Percentiles rank a stretch among this genome's conserved stretches.
Evolutionary conservation across 2,888 invertebrate genomes (phyloP).

Genomic region (Euspilapteryx auroguttella): DNA sequence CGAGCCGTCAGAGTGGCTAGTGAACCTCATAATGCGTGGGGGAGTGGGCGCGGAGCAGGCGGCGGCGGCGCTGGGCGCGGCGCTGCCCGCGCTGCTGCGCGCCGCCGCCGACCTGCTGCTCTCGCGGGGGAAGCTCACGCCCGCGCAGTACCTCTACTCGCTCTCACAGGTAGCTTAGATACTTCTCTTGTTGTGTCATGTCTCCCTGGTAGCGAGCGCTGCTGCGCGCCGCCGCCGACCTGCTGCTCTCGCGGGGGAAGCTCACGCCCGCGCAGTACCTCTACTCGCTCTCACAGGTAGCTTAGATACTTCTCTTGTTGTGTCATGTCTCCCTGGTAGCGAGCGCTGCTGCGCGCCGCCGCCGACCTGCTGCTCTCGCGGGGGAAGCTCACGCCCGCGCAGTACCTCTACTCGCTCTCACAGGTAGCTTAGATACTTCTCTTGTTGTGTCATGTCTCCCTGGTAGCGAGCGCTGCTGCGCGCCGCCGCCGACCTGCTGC

Average conservation of each 20-base stretch:
- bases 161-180: conserved; percentile 66
- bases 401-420: conserved; percentile 78
- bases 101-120: conserved; percentile 82
- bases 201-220: conserved; percentile 41
- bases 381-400: conserved; percentile 74
- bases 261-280: conserved; percentile 77
- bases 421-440: conserved; percentile 60
- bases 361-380: conserved; percentile 79
- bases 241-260: conserved; percentile 72
- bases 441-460: too few relatives aligned
- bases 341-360: conserved; percentile 71
- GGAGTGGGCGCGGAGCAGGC: conserved; percentile 38
- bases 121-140: conserved; percentile 71
- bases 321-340: conserved; percentile 22
- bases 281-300: conserved; percentile 76
- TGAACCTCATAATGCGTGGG: conserved; percentile 37
- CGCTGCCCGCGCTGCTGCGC: conserved; percentile 69
- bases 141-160: conserved; percentile 80
- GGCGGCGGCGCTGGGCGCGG: conserved; percentile 38
- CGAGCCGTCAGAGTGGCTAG: conserved; percentile 47
- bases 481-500: conserved; percentile 78
- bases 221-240: conserved; percentile 81
- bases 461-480: conserved; percentile 64
- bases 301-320: too few relatives aligned
- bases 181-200: too few relatives aligned